These are phyloP conservation scores for Limnephilus auricula DNA, from an alignment of 2,888 invertebrate genomes.

Conservation along the genomic window DNA sequence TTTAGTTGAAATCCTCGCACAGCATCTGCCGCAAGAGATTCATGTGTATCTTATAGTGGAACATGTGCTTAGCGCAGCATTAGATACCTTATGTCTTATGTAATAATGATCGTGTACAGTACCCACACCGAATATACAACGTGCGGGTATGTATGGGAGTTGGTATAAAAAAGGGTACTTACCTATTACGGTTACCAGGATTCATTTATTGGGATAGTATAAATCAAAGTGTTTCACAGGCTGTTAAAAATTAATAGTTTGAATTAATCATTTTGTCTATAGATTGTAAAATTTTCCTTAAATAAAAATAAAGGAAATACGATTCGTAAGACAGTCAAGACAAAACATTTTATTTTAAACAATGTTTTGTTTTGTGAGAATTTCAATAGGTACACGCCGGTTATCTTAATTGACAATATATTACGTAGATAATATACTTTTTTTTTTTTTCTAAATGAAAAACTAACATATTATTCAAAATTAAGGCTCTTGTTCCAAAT, in stretches of 20 bases:
- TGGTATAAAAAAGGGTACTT: neutral
- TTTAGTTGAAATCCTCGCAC: neutral
- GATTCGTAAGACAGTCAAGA: too few species aligned
- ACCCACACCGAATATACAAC: neutral
- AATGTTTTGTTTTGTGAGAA: too few species aligned
- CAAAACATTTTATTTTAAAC: too few species aligned
- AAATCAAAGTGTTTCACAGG: neutral
- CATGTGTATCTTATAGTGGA: neutral
- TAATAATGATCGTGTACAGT: neutral
- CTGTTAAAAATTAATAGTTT: neutral
- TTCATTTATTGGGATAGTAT: neutral
- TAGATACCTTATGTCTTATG: neutral
- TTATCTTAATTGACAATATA: too few species aligned
- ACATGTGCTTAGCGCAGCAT: conserved; percentile 15
- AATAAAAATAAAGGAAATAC: too few species aligned
- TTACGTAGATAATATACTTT: too few species aligned
- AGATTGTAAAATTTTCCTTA: too few species aligned
- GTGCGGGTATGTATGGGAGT: neutral
- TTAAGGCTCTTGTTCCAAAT: too few species aligned
- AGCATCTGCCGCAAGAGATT: neutral
- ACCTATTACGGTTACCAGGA: neutral
- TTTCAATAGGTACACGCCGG: too few species aligned
- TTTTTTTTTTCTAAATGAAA: too few species aligned
- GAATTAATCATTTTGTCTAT: too few species aligned
- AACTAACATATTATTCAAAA: too few species aligned